Evolutionary conservation across 2,797 vertebrate species (phyloP), one percentile per base, ranked within the genome.

Genomic region (Antrozous pallidus): DNA sequence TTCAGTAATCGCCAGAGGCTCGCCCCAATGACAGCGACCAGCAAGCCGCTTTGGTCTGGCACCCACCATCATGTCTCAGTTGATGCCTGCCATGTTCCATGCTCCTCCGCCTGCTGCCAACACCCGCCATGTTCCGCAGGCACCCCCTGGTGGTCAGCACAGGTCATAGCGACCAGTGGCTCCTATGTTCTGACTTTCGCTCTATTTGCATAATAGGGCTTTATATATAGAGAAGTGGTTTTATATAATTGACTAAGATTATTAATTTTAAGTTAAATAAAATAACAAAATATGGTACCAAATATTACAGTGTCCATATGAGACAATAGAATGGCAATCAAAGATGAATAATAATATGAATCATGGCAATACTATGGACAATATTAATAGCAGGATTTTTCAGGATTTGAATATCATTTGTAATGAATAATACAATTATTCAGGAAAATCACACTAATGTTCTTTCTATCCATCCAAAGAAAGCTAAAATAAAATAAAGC

Each of bases 401-500:
- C 24, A 80, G 22, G 2, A 85, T 54, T 31, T 77, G 47, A 69
- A 0, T 42, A 74, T 6, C 11, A 71, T 38, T 18, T 71, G 1
- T 51, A 61, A 22, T 36, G 14, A 54, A 5, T 67, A 58, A 54
- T 40, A 65, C 1, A 54, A 28, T 47, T 70, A 36, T 40, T 83
- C 70, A 87, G 49, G 22, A 38, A 81, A 22, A 3, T 5, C 31
- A 75, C 63, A 24, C 33, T 81, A 73, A 51, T 18, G 24, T 67
- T 58, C 3, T 79, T 90, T 85, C 14, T 81, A n/a, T 33, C 38
- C 38, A 69, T 12, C 24, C 18, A 26, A 31, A 58, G 54, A 40
- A 78, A 40, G 17, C 0, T 82, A 93, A 86, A 90, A 42, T n/a
- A 79, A 85, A 93, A 89, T 33, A 28, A 93, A 82, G 12, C 2